These are phyloP conservation scores for Acanthosepion esculentum DNA, from an alignment of 2,888 invertebrate species.

Conservation along the genomic window DNA sequence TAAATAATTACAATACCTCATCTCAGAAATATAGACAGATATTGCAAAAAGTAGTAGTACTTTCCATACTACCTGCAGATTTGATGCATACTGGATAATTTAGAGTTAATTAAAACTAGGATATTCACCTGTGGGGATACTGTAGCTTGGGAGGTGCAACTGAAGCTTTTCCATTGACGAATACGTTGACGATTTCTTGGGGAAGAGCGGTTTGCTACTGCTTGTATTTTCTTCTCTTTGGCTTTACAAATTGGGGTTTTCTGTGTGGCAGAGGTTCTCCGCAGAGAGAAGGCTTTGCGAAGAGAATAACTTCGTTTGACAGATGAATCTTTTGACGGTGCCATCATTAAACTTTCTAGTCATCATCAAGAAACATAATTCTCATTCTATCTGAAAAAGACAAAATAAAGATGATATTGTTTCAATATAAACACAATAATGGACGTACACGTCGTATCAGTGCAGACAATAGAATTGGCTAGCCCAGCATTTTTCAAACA, in stretches of 20 bases:
- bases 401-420: background rate
- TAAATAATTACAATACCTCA: no score
- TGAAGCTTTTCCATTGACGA: background rate
- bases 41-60: no score
- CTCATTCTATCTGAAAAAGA: background rate
- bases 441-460: no score
- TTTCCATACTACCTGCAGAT: no score
- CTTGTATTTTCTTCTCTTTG: background rate
- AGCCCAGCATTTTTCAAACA: no score
- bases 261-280: background rate
- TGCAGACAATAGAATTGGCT: no score
- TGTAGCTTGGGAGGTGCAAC: background rate
- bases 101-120: background rate
- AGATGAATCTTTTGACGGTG: background rate
- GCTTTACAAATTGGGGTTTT: background rate
- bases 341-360: background rate
- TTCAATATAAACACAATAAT: background rate
- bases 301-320: background rate
- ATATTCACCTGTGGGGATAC: background rate
- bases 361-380: background rate
- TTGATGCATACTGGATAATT: no score
- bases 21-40: no score
- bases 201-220: background rate
- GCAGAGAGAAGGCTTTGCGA: background rate
- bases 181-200: background rate